Evolutionary conservation across 2,113 vertebrate genomes (phyloP), one percentile per base, ranked within the genome.

Genomic region (Mesocricetus auratus): DNA sequence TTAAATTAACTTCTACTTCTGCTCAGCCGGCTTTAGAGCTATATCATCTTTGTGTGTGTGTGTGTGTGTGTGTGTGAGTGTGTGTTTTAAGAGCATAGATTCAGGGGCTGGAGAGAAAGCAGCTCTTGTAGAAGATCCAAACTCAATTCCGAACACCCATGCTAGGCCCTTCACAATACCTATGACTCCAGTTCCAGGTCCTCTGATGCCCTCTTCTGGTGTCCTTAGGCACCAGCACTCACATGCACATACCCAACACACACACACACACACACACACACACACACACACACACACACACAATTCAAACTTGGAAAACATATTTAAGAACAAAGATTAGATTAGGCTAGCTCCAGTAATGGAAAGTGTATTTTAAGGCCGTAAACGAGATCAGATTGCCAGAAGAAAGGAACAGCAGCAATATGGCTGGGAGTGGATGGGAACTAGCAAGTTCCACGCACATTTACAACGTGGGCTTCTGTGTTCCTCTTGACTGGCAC

Each of bases 1-100:
- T 78, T 78, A n/a, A n/a, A 90, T 64, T 81, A 69, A 86, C 45
- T 82, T 68, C 91, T 90, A 78, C 29, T 86, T 94, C 64, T 93
- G 39, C 21, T 64, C 86, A 39, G 4, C 85, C 47, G 81, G 21
- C 31, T 93, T 69, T 68, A n/a, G 68, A 88, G 45, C 36, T 89
- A 4, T 64, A 26, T 69, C 66, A 68, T 47, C 62, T 97, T 68
- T 92, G 77, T 68, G 53, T 13, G 53, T 68, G 60, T 92, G 81
- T 66, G 60, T 93, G 81, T 71, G 60, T 93, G 81, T 71, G 60
- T 93, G 81, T 71, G 60, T 50, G 50, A 6, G 50, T 93, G 81
- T 71, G 60, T 47, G 29, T 68, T 89, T 91, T 75, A 75, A 75
- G 71, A 93, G 75, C 2, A 22, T 66, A 42, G 56, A 29, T 8